phyloP scores from a whole-genome alignment of 2,888 invertebrate genomes.

The Muschampia plurimacula region DNA sequence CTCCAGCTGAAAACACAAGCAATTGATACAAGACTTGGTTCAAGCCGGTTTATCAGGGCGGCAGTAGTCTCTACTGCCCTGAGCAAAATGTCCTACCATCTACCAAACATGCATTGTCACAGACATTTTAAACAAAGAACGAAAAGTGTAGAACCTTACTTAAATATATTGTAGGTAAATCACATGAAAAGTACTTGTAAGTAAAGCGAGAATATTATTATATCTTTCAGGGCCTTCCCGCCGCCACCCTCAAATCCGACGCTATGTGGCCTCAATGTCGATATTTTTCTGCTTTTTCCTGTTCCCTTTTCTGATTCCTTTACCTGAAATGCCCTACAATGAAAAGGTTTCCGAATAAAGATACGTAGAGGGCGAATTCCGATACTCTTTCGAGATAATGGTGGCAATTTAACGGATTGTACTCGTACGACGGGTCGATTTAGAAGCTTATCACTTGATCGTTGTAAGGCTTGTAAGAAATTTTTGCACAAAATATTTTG shows the following conservation, averaged over 20 bases:
- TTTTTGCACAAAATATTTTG: not conserved
- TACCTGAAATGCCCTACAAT: constrained; percentile 23
- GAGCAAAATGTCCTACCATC: too few relatives aligned
- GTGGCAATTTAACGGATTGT: constrained; percentile 16
- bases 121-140: not conserved
- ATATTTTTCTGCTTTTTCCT: constrained; percentile 59
- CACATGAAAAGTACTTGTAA: not conserved
- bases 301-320: constrained; percentile 39
- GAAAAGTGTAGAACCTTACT: not conserved
- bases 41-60: too few relatives aligned
- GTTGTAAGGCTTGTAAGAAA: not conserved
- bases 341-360: constrained; percentile 16
- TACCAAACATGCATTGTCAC: too few relatives aligned
- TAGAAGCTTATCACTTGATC: not conserved
- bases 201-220: not conserved
- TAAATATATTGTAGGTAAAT: not conserved
- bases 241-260: constrained; percentile 14
- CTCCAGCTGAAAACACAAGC: too few relatives aligned
- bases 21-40: too few relatives aligned
- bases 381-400: constrained; percentile 19
- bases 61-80: too few relatives aligned
- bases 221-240: constrained; percentile 1
- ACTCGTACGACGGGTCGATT: not conserved
- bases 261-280: constrained; percentile 57
- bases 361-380: constrained; percentile 20